These are phyloP conservation scores for Entomyzon cyanotis DNA, from an alignment of 2,113 vertebrate genomes.

Conservation along the genomic window DNA sequence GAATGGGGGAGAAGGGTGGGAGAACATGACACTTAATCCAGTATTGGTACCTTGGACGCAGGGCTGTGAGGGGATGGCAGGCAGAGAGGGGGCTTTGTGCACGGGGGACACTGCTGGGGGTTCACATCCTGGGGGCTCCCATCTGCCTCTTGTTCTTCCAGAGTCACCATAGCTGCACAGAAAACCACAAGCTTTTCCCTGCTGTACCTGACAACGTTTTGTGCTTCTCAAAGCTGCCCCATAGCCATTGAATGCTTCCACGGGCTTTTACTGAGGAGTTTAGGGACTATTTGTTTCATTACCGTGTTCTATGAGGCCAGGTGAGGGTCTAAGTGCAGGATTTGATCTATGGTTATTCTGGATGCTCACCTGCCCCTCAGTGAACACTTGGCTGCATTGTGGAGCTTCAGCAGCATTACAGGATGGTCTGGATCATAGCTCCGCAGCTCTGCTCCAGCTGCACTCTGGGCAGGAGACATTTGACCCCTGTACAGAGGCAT, in stretches of 20 bases:
- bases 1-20: too few relatives aligned
- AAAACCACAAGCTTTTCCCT: not conserved
- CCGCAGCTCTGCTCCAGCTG: fast-evolving
- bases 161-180: not conserved
- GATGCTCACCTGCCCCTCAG: not conserved
- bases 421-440: not conserved
- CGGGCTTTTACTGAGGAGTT: not conserved
- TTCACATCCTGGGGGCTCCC: not conserved
- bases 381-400: not conserved
- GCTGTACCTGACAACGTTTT: not conserved
- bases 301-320: not conserved
- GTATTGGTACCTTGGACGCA: not conserved
- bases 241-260: not conserved
- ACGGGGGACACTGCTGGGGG: not conserved
- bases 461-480: not conserved
- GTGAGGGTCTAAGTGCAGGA: not conserved
- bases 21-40: fast-evolving
- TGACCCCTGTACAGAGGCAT: not conserved
- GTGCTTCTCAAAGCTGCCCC: not conserved
- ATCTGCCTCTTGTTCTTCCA: not conserved
- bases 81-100: not conserved
- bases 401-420: not conserved
- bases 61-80: not conserved
- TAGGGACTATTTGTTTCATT: not conserved
- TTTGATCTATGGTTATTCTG: not conserved